A percentile compares a stretch with the other conserved stretches of the same genome.
These are phyloP conservation scores for Polypterus bichir DNA, from an alignment of 2,113 vertebrate genomes.

Conservation along the genomic window DNA sequence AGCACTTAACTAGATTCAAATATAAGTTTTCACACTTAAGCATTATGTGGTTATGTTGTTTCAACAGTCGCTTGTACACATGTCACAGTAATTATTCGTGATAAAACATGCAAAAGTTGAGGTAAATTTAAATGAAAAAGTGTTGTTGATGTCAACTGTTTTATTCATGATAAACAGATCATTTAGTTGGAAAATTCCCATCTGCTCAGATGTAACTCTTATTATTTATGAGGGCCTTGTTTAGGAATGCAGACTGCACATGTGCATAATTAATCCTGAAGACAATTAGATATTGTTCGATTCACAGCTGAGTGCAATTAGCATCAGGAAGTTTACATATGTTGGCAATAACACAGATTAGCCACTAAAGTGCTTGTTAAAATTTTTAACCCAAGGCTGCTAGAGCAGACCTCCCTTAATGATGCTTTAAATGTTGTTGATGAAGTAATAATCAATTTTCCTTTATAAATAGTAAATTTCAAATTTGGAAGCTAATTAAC, in stretches of 20 bases:
- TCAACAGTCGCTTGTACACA: conserved; percentile 28
- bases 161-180: conserved; percentile 64
- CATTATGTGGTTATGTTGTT: background rate
- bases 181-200: conserved; percentile 66
- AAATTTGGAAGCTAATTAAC: conserved; percentile 77
- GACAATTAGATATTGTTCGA: conserved; percentile 98
- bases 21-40: background rate
- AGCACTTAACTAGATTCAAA: too few relatives aligned
- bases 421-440: conserved; percentile 89
- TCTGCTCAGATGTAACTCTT: conserved; percentile 76
- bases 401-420: conserved; percentile 80
- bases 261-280: conserved; percentile 93
- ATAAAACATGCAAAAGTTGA: conserved; percentile 44
- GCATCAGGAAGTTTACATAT: conserved; percentile 81
- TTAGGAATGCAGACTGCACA: conserved; percentile 81
- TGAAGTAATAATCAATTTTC: conserved; percentile 87
- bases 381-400: conserved; percentile 87
- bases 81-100: conserved; percentile 48
- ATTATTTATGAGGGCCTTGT: conserved; percentile 91
- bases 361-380: conserved; percentile 80
- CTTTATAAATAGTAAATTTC: conserved; percentile 77
- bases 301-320: conserved; percentile 97
- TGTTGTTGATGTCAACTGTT: conserved; percentile 48
- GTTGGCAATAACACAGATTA: conserved; percentile 79
- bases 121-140: conserved; percentile 41